These are phyloP conservation scores for Drosophila hawaiiensis DNA, from an alignment of 2,888 invertebrate genomes.

Conservation along the genomic window DNA sequence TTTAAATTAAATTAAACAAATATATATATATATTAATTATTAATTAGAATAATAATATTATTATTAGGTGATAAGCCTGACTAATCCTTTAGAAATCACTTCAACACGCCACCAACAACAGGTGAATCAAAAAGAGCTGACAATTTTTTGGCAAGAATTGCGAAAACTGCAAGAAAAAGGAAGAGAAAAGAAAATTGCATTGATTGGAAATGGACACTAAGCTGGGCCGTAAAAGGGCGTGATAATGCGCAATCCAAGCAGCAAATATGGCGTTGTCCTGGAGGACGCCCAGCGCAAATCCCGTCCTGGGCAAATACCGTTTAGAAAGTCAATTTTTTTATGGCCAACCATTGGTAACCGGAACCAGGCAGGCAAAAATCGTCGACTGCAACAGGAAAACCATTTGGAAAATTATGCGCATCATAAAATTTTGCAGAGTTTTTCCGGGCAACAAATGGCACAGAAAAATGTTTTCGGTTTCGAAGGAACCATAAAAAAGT, in stretches of 20 bases:
- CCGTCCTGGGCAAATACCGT: constrained; percentile 42
- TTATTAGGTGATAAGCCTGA: neutral
- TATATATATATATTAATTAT: neutral
- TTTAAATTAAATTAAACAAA: neutral
- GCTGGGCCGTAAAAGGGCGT: constrained; percentile 62
- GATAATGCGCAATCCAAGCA: constrained; percentile 38
- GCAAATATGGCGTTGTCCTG: constrained; percentile 14
- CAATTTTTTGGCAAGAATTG: constrained; percentile 37
- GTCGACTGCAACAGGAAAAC: constrained; percentile 48
- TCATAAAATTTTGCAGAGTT: constrained; percentile 69
- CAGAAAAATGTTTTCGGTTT: constrained; percentile 16
- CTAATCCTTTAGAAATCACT: neutral
- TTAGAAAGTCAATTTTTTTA: constrained; percentile 80
- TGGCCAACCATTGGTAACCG: constrained; percentile 51
- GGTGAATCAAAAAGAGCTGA: constrained; percentile 20
- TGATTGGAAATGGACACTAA: constrained; percentile 27
- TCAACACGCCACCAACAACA: constrained; percentile 20
- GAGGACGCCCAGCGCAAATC: constrained; percentile 32
- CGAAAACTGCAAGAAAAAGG: constrained; percentile 42
- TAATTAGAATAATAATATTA: neutral
- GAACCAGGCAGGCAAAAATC: constrained; percentile 50
- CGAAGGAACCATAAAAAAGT: constrained; percentile 69
- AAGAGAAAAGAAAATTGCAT: constrained; percentile 22
- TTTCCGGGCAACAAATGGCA: constrained; percentile 47
- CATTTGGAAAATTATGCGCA: constrained; percentile 71